A percentile compares a stretch with the other conserved stretches of the same genome.
Conservation (phyloP, 2,113 vertebrate species). For the Sinosuthora webbiana region DNA sequence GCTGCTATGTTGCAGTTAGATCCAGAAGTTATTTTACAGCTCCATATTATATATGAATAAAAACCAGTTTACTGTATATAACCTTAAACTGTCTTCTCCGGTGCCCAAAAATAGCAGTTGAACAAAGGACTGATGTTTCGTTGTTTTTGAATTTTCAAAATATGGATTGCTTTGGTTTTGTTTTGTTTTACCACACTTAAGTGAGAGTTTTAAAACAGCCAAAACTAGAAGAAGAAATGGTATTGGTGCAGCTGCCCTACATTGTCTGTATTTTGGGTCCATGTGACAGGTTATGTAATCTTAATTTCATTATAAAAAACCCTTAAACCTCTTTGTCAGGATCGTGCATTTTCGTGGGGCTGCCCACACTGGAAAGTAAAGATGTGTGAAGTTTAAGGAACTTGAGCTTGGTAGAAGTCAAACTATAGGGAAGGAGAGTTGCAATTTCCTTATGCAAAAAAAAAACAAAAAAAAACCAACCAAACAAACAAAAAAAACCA, state of each 20-base stretch:
- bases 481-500: too few relatives aligned
- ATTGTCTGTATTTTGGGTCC: neutral
- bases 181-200: neutral
- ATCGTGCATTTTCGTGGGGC: neutral
- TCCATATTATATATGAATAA: neutral
- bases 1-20: neutral
- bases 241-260: neutral
- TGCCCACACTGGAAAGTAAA: neutral
- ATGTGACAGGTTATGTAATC: neutral
- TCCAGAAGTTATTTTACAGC: neutral
- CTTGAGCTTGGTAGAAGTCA: neutral
- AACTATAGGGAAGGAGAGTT: neutral
- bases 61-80: neutral
- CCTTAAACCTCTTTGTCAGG: neutral
- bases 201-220: neutral
- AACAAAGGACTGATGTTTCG: neutral
- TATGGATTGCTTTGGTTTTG: neutral
- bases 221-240: neutral
- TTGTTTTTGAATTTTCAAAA: neutral
- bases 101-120: neutral
- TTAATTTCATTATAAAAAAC: neutral
- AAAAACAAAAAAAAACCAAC: too few relatives aligned
- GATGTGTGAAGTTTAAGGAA: neutral
- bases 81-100: neutral
- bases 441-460: neutral